Evolutionary conservation across 2,888 invertebrate species (phyloP).

Genomic region (Orchesella flavescens): DNA sequence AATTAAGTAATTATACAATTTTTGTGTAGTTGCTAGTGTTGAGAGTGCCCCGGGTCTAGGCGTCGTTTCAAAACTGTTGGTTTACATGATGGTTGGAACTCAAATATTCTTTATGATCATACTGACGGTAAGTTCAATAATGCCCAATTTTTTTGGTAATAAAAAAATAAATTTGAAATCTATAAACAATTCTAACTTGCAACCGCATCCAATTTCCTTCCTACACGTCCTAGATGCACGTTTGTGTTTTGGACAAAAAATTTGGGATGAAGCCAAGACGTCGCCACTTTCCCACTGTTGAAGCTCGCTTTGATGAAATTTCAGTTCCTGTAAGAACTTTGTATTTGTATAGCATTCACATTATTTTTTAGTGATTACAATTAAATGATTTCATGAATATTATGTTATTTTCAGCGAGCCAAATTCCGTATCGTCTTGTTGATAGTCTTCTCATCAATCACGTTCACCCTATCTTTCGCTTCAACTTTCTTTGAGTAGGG

Average conservation of each 20-base stretch:
- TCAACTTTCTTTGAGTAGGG: slow-evolving; percentile 40
- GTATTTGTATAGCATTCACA: too few species aligned
- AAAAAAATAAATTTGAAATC: neutral
- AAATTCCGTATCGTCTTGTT: slow-evolving; percentile 51
- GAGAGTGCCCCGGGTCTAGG: slow-evolving; percentile 38
- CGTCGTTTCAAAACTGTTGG: slow-evolving; percentile 39
- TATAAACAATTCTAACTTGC: too few species aligned
- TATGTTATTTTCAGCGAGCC: slow-evolving; percentile 10
- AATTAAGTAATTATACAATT: too few species aligned
- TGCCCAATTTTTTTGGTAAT: too few species aligned
- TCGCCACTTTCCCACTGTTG: slow-evolving; percentile 54
- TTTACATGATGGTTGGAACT: slow-evolving; percentile 50
- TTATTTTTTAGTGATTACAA: too few species aligned
- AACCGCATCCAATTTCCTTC: too few species aligned
- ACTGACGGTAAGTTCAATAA: slow-evolving; percentile 38
- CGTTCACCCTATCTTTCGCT: slow-evolving; percentile 37
- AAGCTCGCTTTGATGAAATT: slow-evolving; percentile 52
- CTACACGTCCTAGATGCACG: slow-evolving; percentile 12
- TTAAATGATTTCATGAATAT: too few species aligned
- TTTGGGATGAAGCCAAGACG: slow-evolving; percentile 45
- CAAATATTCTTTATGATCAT: slow-evolving; percentile 60
- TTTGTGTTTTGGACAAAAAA: slow-evolving; percentile 46
- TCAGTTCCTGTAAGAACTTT: slow-evolving; percentile 23
- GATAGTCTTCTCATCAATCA: slow-evolving; percentile 33
- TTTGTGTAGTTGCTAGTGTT: slow-evolving; percentile 25